Evolutionary conservation across 2,888 invertebrate genomes (phyloP).

Genomic region (Epiblema foenella): DNA sequence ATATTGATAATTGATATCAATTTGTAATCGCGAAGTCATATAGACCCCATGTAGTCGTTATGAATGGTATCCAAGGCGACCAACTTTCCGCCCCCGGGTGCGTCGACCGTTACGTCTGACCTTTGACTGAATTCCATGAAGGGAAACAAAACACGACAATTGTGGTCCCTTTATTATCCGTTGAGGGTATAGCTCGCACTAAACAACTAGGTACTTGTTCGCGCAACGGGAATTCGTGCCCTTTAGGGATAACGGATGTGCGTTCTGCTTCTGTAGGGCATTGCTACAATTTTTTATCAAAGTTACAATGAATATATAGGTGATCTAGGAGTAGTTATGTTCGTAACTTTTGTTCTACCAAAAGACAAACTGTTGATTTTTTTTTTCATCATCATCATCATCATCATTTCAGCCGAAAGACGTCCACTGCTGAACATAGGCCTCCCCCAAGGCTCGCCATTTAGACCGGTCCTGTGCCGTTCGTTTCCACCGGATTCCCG

Average conservation of each 20-base stretch:
- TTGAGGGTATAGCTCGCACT: conserved; percentile 9
- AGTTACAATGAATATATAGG: background rate
- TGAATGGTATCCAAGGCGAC: conserved; percentile 33
- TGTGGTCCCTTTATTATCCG: conserved; percentile 24
- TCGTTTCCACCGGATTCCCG: no score
- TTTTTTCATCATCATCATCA: no score
- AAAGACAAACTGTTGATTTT: no score
- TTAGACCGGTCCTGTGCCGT: no score
- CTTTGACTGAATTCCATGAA: conserved; percentile 40
- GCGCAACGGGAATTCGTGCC: background rate
- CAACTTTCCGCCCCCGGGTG: conserved; percentile 17
- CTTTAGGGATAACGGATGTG: background rate
- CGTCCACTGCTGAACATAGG: no score
- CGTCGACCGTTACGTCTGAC: conserved; percentile 38
- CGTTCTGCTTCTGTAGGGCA: background rate
- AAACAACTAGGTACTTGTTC: conserved; percentile 6
- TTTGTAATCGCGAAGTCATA: background rate
- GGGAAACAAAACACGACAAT: conserved; percentile 32
- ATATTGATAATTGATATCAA: background rate
- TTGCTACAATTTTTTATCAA: background rate
- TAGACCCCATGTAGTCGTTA: background rate
- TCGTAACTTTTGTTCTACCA: background rate
- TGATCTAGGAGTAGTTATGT: background rate
- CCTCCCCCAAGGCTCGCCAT: no score
- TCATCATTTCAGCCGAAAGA: no score